Evolutionary conservation across 2,113 vertebrate species (phyloP), one percentile per base, ranked within the genome.

Genomic region (Callipepla californica): DNA sequence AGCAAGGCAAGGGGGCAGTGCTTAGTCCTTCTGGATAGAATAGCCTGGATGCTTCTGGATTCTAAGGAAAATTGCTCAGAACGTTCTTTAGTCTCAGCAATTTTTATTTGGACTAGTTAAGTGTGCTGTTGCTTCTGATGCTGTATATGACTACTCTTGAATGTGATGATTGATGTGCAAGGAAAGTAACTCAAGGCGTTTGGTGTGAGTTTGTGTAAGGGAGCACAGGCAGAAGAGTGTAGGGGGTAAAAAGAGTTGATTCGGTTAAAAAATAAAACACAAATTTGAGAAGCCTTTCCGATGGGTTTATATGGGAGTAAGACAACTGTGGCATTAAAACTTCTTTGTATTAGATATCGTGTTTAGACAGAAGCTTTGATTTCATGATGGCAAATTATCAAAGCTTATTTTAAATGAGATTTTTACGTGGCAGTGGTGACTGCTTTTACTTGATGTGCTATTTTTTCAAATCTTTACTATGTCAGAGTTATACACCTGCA

Each of bases 1-100:
- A 73, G 84, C 87, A 92, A 93, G 89, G 92, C 87, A 47, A 70
- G 89, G 91, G 78, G 87, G 9, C 79, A 82, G 44, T 72, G 34
- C 72, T 76, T 7, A 2, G 68, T 55, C 28, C 74, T 93, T 85
- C 68, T 22, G 18, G 18, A 36, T 75, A 70, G 63, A 85, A 59
- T 42, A 26, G 59, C 67, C 82, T 68, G 5, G 14, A 48, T 0
- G 0, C 78, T 92, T 81, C 20, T 67, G 63, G 66, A 68, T 94
- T 83, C 76, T 55, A 48, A 74, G 48, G 79, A 74, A 87, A 85
- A 89, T 87, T 66, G 55, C 78, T 87, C 22, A 72, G 80, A 95
- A 78, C 25, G 8, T 2, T 38, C 34, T 28, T 51, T 40, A 47
- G 66, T 76, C 82, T 70, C 68, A 63, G 13, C 51, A 36, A 36